Evolutionary conservation across 2,113 vertebrate genomes (phyloP).

Genomic region (Pao palembangensis): DNA sequence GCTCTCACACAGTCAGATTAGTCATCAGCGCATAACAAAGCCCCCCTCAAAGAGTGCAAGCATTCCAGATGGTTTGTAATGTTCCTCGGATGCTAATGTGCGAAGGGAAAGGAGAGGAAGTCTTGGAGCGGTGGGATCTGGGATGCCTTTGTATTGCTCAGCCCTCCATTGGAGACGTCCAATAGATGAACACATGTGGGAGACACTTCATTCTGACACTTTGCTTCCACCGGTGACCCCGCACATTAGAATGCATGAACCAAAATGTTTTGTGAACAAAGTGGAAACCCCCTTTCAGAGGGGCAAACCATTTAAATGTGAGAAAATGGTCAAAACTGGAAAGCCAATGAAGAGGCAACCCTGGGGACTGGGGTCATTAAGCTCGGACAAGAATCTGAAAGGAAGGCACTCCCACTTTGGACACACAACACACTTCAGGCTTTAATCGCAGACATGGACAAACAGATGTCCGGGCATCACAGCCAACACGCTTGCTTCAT

Average conservation of each 20-base stretch:
- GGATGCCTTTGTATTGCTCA: constrained; percentile 50
- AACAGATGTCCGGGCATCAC: constrained; percentile 72
- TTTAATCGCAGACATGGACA: constrained; percentile 66
- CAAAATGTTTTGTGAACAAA: constrained; percentile 43
- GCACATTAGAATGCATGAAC: constrained; percentile 60
- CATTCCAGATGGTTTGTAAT: constrained; percentile 68
- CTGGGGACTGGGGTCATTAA: constrained; percentile 55
- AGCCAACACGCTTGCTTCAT: constrained; percentile 65
- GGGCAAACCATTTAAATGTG: constrained; percentile 57
- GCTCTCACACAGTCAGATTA: constrained; percentile 27
- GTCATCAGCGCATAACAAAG: constrained; percentile 47
- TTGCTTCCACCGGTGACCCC: constrained; percentile 47
- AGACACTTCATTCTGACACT: constrained; percentile 43
- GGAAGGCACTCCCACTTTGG: constrained; percentile 60
- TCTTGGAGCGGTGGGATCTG: constrained; percentile 35
- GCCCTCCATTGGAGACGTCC: constrained; percentile 42
- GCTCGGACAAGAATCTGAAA: constrained; percentile 64
- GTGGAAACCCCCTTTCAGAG: constrained; percentile 32
- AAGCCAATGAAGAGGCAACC: constrained; percentile 53
- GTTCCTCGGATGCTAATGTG: constrained; percentile 56
- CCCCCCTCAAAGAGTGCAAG: constrained; percentile 41
- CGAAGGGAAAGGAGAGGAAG: constrained; percentile 39
- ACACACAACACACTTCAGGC: constrained; percentile 58
- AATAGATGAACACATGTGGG: constrained; percentile 55
- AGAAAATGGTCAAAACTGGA: constrained; percentile 35